Evolutionary conservation across 2,113 vertebrate genomes (phyloP).

Genomic region (Anolis carolinensis): DNA sequence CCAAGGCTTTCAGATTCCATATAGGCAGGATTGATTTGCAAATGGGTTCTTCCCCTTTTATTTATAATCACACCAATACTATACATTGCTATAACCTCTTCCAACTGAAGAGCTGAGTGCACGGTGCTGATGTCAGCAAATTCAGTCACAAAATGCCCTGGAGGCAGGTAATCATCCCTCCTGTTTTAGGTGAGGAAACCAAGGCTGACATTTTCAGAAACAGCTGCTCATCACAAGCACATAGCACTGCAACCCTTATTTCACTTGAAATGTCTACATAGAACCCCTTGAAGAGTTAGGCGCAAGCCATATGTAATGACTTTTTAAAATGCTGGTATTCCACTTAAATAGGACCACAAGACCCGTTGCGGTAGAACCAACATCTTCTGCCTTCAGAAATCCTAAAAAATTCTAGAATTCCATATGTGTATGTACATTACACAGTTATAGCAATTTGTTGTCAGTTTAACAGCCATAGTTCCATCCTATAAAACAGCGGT

Average conservation of each 20-base stretch:
- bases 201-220: slow-evolving; percentile 1
- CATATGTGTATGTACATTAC: neutral
- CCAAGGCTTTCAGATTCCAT: slow-evolving; percentile 6
- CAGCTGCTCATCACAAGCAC: neutral
- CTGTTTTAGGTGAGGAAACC: slow-evolving; percentile 14
- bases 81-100: slow-evolving; percentile 11
- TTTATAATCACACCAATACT: neutral
- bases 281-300: neutral
- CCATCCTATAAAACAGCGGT: too few relatives aligned
- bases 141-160: slow-evolving; percentile 5
- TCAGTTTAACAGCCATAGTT: too few relatives aligned
- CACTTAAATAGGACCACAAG: neutral
- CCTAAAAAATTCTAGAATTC: neutral
- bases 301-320: neutral
- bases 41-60: neutral
- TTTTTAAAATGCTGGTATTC: neutral
- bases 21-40: neutral
- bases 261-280: neutral
- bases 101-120: neutral
- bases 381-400: neutral
- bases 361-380: neutral
- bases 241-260: neutral
- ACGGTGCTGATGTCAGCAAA: slow-evolving; percentile 7
- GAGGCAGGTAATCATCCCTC: slow-evolving; percentile 13
- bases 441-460: too few relatives aligned